phyloP scores from a whole-genome alignment of 2,113 vertebrate species.

The Odontesthes bonariensis region DNA sequence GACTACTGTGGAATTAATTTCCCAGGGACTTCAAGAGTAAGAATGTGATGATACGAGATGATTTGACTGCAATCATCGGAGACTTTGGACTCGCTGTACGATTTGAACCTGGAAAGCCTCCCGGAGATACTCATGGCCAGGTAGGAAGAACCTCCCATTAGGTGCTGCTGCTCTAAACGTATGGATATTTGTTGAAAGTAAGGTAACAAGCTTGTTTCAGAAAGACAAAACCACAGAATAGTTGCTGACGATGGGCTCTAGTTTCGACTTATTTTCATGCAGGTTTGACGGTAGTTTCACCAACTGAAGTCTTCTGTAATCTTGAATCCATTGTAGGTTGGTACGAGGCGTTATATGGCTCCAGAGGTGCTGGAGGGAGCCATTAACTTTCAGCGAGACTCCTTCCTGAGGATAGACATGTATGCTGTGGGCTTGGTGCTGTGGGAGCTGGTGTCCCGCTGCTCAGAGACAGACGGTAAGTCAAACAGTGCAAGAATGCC shows the following conservation, averaged over 20 bases:
- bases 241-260: too few species aligned
- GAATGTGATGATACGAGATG: slow-evolving; percentile 95
- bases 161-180: neutral
- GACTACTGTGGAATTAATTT: slow-evolving; percentile 21
- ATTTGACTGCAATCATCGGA: slow-evolving; percentile 93
- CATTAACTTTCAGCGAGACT: slow-evolving; percentile 98
- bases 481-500: slow-evolving; percentile 40
- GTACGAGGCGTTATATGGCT: slow-evolving; percentile 97
- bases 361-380: slow-evolving; percentile 98
- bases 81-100: slow-evolving; percentile 97
- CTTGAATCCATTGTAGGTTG: slow-evolving; percentile 84
- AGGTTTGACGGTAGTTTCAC: neutral
- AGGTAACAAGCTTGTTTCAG: neutral
- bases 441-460: slow-evolving; percentile 96
- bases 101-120: slow-evolving; percentile 97
- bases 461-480: slow-evolving; percentile 91
- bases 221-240: neutral
- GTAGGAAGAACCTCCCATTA: slow-evolving; percentile 73
- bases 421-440: slow-evolving; percentile 96
- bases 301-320: too few species aligned
- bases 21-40: slow-evolving; percentile 99
- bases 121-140: slow-evolving; percentile 97
- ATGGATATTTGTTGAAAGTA: neutral
- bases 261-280: neutral
- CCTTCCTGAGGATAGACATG: slow-evolving; percentile 98